Conservation (phyloP, 2,113 vertebrate species). For the Otus sunia region DNA sequence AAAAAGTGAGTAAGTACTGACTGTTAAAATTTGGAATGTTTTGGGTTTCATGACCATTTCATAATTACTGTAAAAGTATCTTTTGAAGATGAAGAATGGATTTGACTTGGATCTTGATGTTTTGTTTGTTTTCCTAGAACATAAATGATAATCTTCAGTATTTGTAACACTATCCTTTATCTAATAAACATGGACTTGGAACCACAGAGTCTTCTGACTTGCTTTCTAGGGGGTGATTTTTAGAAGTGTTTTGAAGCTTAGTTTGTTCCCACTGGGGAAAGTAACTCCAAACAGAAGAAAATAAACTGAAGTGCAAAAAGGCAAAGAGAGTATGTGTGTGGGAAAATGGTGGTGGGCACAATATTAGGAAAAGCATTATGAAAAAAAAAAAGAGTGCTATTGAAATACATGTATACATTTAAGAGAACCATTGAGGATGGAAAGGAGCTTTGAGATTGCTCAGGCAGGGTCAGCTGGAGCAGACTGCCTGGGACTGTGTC, state of each 20-base stretch:
- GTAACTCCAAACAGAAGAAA: neutral
- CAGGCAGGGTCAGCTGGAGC: neutral
- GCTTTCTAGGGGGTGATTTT: neutral
- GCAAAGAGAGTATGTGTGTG: no score
- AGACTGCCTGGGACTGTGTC: neutral
- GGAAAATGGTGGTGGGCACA: neutral
- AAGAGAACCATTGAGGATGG: neutral
- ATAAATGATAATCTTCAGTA: neutral
- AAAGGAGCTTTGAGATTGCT: neutral
- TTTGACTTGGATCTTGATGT: neutral
- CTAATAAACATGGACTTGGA: neutral
- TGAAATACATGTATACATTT: neutral
- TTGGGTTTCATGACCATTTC: neutral
- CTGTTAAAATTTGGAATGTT: neutral
- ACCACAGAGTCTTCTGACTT: neutral
- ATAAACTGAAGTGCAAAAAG: neutral
- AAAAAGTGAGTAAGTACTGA: fast-evolving
- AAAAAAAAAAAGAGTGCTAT: neutral
- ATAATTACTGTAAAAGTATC: neutral
- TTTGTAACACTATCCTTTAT: neutral
- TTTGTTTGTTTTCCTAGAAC: neutral
- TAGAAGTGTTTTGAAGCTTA: neutral
- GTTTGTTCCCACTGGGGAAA: neutral
- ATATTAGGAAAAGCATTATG: neutral
- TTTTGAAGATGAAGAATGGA: neutral